Conservation (phyloP, 2,888 invertebrate species). For the Galerucella calmariensis region DNA sequence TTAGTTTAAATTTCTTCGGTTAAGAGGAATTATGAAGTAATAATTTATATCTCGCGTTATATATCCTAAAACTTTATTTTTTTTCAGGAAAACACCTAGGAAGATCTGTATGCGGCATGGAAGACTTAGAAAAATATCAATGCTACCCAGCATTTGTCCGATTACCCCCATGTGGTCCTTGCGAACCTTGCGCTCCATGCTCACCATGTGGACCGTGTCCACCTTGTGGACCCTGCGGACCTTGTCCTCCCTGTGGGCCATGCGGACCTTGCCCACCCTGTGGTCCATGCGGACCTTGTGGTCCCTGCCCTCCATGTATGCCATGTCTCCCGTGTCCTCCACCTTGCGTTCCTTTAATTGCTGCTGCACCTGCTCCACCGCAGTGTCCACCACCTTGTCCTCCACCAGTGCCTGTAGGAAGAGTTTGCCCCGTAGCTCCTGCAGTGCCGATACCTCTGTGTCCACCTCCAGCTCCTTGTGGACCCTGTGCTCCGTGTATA, state of each 20-base stretch:
- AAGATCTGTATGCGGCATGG: conserved; percentile 38
- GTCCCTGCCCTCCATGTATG: conserved; percentile 40
- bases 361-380: conserved; percentile 57
- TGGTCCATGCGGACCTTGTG: conserved; percentile 23
- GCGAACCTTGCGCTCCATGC: conserved; percentile 21
- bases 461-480: conserved; percentile 51
- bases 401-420: conserved; percentile 55
- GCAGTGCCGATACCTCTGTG: conserved; percentile 47
- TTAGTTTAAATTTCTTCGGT: too few species aligned
- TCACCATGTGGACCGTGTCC: conserved; percentile 18
- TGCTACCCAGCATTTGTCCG: conserved; percentile 59
- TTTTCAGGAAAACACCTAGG: conserved; percentile 56
- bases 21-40: too few species aligned
- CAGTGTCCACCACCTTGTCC: conserved; percentile 55
- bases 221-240: conserved; percentile 29
- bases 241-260: conserved; percentile 38
- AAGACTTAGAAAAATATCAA: conserved; percentile 56
- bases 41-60: too few species aligned
- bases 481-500: conserved; percentile 34
- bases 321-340: conserved; percentile 44
- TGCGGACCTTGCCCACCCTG: conserved; percentile 4
- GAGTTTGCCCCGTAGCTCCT: conserved; percentile 52
- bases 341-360: conserved; percentile 55
- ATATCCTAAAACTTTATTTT: not conserved
- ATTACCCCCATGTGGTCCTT: conserved; percentile 51